phyloP scores from a whole-genome alignment of 2,797 vertebrate genomes.

The Cichlasoma orientale region DNA sequence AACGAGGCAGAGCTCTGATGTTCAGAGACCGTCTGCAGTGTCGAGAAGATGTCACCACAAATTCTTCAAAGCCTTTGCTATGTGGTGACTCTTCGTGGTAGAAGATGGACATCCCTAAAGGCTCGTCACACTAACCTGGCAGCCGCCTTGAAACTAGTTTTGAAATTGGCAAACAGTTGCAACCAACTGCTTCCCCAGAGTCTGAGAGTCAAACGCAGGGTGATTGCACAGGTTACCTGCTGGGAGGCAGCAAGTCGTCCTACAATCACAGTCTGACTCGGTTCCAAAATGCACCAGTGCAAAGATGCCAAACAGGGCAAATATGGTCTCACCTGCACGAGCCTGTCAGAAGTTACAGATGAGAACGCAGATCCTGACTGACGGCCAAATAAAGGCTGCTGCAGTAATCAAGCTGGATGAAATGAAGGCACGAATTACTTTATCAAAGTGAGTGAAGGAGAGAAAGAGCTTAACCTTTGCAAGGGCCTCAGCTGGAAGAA shows the following conservation, averaged over 20 bases:
- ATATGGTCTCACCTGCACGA: no score
- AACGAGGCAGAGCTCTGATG: neutral
- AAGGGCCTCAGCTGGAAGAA: no score
- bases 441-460: no score
- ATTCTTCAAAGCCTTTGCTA: neutral
- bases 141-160: neutral
- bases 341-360: no score
- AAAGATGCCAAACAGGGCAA: no score
- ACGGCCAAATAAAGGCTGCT: no score
- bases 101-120: neutral
- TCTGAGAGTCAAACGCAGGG: neutral
- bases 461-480: no score
- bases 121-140: neutral
- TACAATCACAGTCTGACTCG: neutral
- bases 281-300: neutral
- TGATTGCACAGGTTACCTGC: neutral
- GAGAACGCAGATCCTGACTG: no score
- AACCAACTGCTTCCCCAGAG: no score
- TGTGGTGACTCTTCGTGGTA: neutral
- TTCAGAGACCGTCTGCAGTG: neutral
- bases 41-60: neutral
- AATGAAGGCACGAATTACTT: no score
- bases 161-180: accelerated
- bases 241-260: neutral
- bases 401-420: no score